phyloP scores from a whole-genome alignment of 2,888 invertebrate genomes.

The Eupithecia subfuscata region DNA sequence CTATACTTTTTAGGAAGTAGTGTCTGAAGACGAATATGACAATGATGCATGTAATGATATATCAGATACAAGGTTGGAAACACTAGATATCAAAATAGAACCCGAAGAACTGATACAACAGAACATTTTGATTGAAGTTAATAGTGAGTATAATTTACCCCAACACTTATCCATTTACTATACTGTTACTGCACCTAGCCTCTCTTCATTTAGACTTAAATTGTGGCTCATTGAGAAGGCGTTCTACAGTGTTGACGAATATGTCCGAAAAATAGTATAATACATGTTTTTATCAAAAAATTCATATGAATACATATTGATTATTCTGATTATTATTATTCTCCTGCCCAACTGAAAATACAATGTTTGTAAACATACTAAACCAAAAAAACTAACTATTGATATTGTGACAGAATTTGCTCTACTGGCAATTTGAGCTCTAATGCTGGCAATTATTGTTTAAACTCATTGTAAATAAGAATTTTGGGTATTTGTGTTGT shows the following conservation, averaged over 20 bases:
- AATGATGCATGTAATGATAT: conserved; percentile 22
- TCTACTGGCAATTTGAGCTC: neutral
- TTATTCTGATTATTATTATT: too few relatives aligned
- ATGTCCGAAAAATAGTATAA: too few relatives aligned
- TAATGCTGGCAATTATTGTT: neutral
- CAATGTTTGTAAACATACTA: neutral
- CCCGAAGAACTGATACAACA: conserved; percentile 65
- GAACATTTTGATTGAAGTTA: conserved; percentile 51
- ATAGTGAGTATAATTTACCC: conserved; percentile 50
- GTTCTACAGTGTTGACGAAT: too few relatives aligned
- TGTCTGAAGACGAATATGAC: conserved; percentile 67
- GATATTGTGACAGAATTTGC: neutral
- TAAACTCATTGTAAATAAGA: too few relatives aligned
- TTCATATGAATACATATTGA: too few relatives aligned
- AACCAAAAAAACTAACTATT: neutral
- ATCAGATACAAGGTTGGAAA: conserved; percentile 32
- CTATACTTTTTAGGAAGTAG: conserved; percentile 51
- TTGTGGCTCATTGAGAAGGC: too few relatives aligned
- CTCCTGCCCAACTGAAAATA: neutral
- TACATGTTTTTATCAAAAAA: too few relatives aligned
- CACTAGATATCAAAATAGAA: conserved; percentile 73
- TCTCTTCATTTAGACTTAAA: too few relatives aligned
- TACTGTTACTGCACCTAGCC: too few relatives aligned
- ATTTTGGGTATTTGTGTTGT: neutral
- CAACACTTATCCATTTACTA: neutral